Evolutionary conservation across 1,140 invertebrate species (phyloP), one percentile per base, ranked within the genome.

Genomic region (Trypoxylus dichotomus): DNA sequence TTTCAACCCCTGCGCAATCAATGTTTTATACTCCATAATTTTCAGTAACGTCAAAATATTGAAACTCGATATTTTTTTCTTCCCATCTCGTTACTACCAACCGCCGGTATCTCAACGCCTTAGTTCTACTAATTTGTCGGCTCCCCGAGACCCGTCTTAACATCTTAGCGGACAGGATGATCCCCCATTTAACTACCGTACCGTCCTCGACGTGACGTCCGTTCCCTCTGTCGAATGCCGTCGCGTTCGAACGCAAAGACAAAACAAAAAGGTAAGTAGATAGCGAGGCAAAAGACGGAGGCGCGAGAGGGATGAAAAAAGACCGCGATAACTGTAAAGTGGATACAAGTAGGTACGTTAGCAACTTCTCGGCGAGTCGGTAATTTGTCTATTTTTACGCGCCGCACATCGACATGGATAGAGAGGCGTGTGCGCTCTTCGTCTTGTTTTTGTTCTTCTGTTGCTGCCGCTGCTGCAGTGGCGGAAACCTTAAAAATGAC

Each of bases 401-500:
- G 21, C 2, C 13, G 19, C 1, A 24, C 24, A 68, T 68, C 19
- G 60, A 75, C 19, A 15, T 27, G 74, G 43, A 75, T 11, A 37
- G 43, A 47, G 41, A 25, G 41, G 41, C 25, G 41, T 54, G 74
- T 27, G 74, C 74, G 13, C 15, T 54, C 6, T 15, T 3, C 43
- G 15, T 19, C 15, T 54, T 10, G 11, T 54, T 37, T 5, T 37
- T 37, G 5, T 37, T 5, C 25, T 75, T 43, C 41, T 76, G 42
- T 41, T 76, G 24, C 42, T 58, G 54, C 60, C 63, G 21, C 32
- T 15, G 24, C 32, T 27, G 13, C 21, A n/a, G 27, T n/a, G 24
- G 21, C 60, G 68, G 68, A 72, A 77, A 68, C 29, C 37, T 60
- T 60, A 71, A 71, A 72, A 68, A 68, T 27, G 76, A 77, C 76